phyloP scores from a whole-genome alignment of 2,113 vertebrate species.

The Corythornis vintsioides region DNA sequence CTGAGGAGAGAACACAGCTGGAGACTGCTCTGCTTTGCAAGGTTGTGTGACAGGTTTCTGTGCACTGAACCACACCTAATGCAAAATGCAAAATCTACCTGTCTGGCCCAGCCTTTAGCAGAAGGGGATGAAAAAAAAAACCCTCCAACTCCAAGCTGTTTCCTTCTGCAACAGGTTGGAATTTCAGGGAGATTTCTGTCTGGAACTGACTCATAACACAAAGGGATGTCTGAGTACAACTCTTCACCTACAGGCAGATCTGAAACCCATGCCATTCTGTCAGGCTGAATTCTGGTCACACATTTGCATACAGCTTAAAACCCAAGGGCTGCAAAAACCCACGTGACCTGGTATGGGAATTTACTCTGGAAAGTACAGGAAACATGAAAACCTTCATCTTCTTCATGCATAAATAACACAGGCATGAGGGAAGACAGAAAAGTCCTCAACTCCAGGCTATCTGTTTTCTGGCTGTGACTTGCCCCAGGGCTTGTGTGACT shows the following conservation, averaged over 20 bases:
- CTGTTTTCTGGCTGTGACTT: not conserved
- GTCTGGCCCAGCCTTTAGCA: not conserved
- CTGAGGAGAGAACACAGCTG: not conserved
- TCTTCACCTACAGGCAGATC: constrained; percentile 11
- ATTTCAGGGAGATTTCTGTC: constrained; percentile 34
- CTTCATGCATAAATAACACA: not conserved
- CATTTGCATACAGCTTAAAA: constrained; percentile 27
- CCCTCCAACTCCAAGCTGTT: not conserved
- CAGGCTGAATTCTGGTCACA: not conserved
- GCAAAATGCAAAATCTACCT: constrained; percentile 25
- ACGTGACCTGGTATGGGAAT: not conserved
- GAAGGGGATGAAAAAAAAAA: not conserved
- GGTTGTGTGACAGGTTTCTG: constrained; percentile 30
- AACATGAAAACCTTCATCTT: not conserved
- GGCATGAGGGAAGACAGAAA: not conserved
- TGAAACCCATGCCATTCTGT: not conserved
- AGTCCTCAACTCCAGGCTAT: not conserved
- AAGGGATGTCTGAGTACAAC: not conserved
- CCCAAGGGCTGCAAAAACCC: not conserved
- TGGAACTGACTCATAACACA: constrained; percentile 22
- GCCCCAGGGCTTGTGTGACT: not conserved
- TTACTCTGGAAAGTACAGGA: constrained; percentile 54
- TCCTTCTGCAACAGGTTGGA: not conserved
- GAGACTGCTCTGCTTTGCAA: not conserved
- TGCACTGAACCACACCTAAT: constrained; percentile 26